Conservation (phyloP, 2,797 vertebrate species). For the Eospalax fontanierii region DNA sequence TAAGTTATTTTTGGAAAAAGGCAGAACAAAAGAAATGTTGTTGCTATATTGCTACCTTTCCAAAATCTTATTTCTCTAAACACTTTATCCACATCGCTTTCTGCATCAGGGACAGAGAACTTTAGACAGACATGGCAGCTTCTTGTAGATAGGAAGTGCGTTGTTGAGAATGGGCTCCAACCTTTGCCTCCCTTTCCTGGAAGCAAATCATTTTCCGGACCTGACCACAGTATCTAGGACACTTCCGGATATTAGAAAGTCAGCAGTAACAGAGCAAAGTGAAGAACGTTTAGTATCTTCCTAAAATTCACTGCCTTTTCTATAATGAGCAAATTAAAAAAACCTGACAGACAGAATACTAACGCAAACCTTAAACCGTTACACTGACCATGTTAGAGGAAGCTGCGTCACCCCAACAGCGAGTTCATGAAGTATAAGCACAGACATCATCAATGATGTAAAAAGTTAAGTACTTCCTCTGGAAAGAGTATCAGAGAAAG, state of each 20-base stretch:
- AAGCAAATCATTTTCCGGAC: background rate
- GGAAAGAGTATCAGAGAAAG: background rate
- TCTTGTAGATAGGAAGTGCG: background rate
- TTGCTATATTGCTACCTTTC: background rate
- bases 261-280: background rate
- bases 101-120: background rate
- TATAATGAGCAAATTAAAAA: conserved; percentile 29
- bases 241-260: background rate
- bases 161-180: background rate
- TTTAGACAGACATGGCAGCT: background rate
- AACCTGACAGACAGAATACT: background rate
- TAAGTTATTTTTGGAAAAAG: conserved; percentile 17
- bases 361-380: background rate
- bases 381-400: background rate
- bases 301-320: conserved; percentile 25
- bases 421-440: conserved; percentile 55
- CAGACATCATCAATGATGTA: background rate
- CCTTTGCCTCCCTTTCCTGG: background rate
- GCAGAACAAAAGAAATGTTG: conserved; percentile 12
- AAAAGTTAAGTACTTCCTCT: conserved; percentile 50
- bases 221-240: background rate
- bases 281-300: background rate
- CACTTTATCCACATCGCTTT: background rate
- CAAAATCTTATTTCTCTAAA: conserved; percentile 30
- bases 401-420: background rate